These are phyloP conservation scores for Sphyrna mokarran DNA, from an alignment of 2,113 vertebrate genomes.

Conservation along the genomic window DNA sequence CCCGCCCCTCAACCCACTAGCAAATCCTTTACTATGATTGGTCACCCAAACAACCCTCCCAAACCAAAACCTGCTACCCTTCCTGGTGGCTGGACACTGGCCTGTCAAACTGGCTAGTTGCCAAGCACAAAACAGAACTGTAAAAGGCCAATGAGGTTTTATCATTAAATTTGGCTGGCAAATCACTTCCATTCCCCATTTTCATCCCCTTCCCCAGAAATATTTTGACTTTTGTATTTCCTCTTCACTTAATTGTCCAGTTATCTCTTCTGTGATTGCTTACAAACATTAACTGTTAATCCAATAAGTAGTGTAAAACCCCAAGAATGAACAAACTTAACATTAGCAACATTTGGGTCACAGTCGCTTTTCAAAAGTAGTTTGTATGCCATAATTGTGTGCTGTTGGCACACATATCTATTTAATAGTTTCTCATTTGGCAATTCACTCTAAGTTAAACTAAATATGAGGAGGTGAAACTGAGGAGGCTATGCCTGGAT, in stretches of 20 bases:
- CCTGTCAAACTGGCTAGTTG: background rate
- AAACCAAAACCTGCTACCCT: background rate
- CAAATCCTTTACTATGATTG: background rate
- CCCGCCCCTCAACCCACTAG: background rate
- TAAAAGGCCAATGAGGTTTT: background rate
- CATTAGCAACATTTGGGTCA: background rate
- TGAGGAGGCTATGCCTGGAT: background rate
- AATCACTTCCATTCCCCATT: background rate
- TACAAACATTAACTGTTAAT: background rate
- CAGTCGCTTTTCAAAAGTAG: background rate
- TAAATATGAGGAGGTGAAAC: background rate
- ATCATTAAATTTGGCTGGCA: background rate
- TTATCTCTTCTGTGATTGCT: background rate
- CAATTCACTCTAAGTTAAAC: background rate
- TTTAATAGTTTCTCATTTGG: background rate
- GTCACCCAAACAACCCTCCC: background rate
- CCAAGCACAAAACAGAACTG: background rate
- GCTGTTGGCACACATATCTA: background rate
- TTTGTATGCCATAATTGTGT: background rate
- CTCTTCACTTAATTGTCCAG: background rate
- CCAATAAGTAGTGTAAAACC: background rate
- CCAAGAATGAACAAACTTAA: background rate
- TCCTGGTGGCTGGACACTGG: background rate
- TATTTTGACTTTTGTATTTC: background rate
- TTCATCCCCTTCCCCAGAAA: background rate